phyloP scores from a whole-genome alignment of 64 coral and sea anemone genomes.

The Platygyra sinensis region DNA sequence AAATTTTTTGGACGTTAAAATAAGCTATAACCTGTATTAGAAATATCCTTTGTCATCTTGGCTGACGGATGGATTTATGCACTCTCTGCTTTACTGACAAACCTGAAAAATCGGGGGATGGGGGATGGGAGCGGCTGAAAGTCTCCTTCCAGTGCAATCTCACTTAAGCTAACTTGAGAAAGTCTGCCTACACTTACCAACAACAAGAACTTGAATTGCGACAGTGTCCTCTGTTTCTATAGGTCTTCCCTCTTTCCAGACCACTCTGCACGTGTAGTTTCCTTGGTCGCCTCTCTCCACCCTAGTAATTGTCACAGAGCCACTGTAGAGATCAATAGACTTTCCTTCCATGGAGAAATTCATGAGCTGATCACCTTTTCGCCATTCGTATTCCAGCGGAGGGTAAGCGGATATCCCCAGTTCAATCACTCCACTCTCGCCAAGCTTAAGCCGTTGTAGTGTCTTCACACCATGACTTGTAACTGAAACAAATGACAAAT shows the following conservation, averaged over 20 bases:
- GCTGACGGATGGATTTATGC: too few relatives aligned
- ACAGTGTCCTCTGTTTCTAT: constrained; percentile 18
- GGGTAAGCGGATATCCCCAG: constrained; percentile 22
- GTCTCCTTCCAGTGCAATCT: too few relatives aligned
- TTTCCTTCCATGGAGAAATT: not conserved
- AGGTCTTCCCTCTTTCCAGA: not conserved
- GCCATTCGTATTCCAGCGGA: not conserved
- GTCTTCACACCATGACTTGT: not conserved
- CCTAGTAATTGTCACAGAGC: not conserved
- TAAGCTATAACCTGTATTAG: too few relatives aligned
- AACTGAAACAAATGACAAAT: not conserved
- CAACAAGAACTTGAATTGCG: constrained; percentile 13
- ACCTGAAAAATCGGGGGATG: too few relatives aligned
- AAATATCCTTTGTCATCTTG: too few relatives aligned
- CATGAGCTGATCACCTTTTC: not conserved
- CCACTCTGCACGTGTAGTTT: constrained; percentile 14
- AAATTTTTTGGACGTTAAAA: too few relatives aligned
- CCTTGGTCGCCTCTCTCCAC: not conserved
- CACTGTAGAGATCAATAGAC: not conserved
- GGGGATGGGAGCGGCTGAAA: too few relatives aligned
- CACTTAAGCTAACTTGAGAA: not conserved
- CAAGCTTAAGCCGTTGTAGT: not conserved
- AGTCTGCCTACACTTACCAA: not conserved
- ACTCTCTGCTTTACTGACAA: too few relatives aligned
- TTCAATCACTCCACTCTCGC: constrained; percentile 19